Evolutionary conservation across 2,113 vertebrate genomes (phyloP), one percentile per base, ranked within the genome.

Genomic region (Regulus satrapa): DNA sequence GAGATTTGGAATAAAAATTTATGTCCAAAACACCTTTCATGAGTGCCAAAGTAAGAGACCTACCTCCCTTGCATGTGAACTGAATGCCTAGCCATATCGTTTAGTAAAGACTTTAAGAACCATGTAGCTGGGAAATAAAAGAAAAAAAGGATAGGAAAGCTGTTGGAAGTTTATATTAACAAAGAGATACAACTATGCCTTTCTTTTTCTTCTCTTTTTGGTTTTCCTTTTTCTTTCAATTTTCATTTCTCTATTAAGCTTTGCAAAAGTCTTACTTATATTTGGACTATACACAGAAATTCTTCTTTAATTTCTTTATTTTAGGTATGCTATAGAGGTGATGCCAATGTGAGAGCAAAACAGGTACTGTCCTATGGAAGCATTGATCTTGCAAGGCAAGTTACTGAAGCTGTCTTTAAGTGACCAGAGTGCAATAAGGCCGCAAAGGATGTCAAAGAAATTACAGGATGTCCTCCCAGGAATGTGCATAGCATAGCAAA

Each of bases 161-260:
- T 41, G 16, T 28, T 62, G 11, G 13, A 20, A 75, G 19, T 18
- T 62, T 9, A 49, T 71, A 49, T 51, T 75, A 75, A 25, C 31
- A 61, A 73, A 83, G 4, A 46, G 21, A 36, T 55, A 43, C 9
- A 66, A 49, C 8, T 8, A 5, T 52, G 16, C 10, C 56, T 3
- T 28, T 24, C 6, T 32, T 9, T 32, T n/a, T 23, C 2, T 14
- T 12, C 41, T 41, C 4, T 1, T 45, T 36, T 8, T n/a, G 8
- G 3, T 24, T 7, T 46, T 23, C 3, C 4, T 32, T 20, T 25
- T 6, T 1, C 17, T 29, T 18, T 38, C 14, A 6, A 9, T 20
- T 29, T 18, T 38, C 14, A 6, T 10, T 23, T 63, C 11, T 18
- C 10, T 68, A 19, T 48, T 48, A 68, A 75, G 10, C 45, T 79